These are phyloP conservation scores for Monodelphis domestica DNA, from an alignment of 2,797 vertebrate genomes.

Conservation along the genomic window DNA sequence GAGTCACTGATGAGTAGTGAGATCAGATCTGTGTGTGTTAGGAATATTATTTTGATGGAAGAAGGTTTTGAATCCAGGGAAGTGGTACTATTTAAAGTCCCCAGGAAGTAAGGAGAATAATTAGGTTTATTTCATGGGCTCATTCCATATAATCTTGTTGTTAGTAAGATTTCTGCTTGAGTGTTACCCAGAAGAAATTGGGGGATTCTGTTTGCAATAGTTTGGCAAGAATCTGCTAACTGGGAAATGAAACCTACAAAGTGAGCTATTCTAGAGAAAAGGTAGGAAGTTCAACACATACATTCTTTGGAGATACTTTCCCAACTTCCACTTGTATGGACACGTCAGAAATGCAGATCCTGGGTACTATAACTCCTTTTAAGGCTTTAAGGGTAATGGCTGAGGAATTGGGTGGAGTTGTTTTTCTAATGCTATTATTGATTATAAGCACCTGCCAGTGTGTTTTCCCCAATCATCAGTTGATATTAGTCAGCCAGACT, in stretches of 20 bases:
- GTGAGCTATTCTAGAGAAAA: background rate
- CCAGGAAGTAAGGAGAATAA: background rate
- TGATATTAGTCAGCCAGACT: background rate
- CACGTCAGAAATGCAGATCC: background rate
- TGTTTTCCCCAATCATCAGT: background rate
- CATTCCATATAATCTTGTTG: background rate
- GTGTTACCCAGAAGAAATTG: background rate
- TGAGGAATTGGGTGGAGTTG: background rate
- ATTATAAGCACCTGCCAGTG: background rate
- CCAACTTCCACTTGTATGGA: background rate
- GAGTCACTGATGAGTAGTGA: background rate
- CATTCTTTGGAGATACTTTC: background rate
- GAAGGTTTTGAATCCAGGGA: background rate
- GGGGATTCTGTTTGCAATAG: background rate
- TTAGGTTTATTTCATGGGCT: background rate
- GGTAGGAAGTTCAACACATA: background rate
- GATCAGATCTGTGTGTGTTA: background rate
- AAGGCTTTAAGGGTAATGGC: background rate
- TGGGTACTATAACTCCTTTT: background rate
- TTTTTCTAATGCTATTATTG: background rate
- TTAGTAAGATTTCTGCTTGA: background rate
- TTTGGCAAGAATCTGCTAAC: background rate
- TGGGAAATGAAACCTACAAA: background rate
- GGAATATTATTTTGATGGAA: background rate
- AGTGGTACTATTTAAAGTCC: background rate